Percentiles rank a stretch among this genome's conserved stretches.
These are phyloP conservation scores for Clistopyga incitator DNA, from an alignment of 2,888 invertebrate genomes.

Conservation along the genomic window DNA sequence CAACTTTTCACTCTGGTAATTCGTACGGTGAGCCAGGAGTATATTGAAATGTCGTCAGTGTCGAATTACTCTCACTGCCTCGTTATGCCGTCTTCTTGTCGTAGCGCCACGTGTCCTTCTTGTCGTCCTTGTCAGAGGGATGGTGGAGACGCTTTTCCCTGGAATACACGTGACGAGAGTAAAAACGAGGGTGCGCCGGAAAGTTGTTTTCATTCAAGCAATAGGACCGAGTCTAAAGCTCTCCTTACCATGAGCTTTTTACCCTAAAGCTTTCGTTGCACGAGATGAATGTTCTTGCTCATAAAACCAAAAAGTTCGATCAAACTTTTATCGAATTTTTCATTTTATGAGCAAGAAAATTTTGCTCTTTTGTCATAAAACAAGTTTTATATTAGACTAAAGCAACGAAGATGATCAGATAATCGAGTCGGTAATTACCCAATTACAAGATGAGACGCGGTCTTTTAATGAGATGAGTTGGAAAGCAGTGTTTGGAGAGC, in stretches of 20 bases:
- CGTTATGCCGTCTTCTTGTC: not conserved
- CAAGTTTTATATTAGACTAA: not conserved
- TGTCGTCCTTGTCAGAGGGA: conserved; percentile 17
- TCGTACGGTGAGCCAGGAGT: conserved; percentile 9
- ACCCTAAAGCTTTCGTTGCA: not conserved
- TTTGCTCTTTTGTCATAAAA: too few relatives aligned
- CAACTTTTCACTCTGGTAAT: conserved; percentile 56
- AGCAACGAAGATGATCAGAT: not conserved
- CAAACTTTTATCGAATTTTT: not conserved
- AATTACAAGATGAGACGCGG: not conserved
- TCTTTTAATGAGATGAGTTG: not conserved
- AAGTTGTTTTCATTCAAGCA: conserved; percentile 21
- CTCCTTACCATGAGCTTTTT: not conserved
- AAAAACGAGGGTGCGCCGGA: not conserved
- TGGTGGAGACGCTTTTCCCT: conserved; percentile 7
- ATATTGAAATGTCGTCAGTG: conserved; percentile 34
- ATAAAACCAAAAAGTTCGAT: not conserved
- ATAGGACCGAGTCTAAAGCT: not conserved
- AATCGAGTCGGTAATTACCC: conserved; percentile 4
- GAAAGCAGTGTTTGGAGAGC: not conserved
- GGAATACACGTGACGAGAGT: not conserved
- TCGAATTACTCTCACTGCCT: not conserved
- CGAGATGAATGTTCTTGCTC: not conserved
- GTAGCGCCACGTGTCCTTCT: not conserved
- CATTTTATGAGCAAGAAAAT: too few relatives aligned